Base-by-base conservation (phyloP, 2,797 vertebrate species). In the Rousettus madagascariensis region DNA sequence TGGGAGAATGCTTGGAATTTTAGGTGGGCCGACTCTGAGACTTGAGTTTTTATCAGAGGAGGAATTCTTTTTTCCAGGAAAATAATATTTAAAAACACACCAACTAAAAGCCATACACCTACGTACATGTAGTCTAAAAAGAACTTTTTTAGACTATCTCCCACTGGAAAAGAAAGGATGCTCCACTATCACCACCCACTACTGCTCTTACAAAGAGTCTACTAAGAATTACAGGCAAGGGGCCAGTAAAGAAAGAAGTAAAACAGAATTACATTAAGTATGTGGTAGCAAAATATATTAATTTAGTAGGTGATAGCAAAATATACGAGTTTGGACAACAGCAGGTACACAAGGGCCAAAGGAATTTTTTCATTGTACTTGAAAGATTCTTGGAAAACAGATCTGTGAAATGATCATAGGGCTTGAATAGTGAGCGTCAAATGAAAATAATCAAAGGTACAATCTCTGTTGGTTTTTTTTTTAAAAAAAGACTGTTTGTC, bases 211-310 rank as follows among this genome's bases (percentile, higher is more conserved):
- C 72, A 95, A 90, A 91, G 38, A 90, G 28, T 94, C 87, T 96
- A 74, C 22, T 46, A 94, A 80, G 61, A 86, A 87, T 96, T 59
- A 63, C 49, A 83, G 83, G 78, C 92, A 80, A 92, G 51, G 78
- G 66, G 17, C 51, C 95, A 96, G 92, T 59, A 91, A 93, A 86
- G 61, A 92, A 95, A 89, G 41, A 82, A 86, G 53, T 71, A 69
- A 97, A 95, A 79, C 59, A 89, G 85, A 95, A 93, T 94, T 80
- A 51, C 24, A 49, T 93, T 90, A 95, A 95, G 66, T 88, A 94
- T 69, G 38, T 85, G 68, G 30, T 86, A 97, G 86, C 68, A 96
- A 80, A 95, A 91, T 88, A 49, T 86, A 22, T 94, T 38, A 38
- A 38, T 38, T 96, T 94, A 95, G 66, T 88, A 92, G 74, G 41